Evolutionary conservation across 2,888 invertebrate genomes (phyloP), one percentile per base, ranked within the genome.

Genomic region (Octonoba sinensis): DNA sequence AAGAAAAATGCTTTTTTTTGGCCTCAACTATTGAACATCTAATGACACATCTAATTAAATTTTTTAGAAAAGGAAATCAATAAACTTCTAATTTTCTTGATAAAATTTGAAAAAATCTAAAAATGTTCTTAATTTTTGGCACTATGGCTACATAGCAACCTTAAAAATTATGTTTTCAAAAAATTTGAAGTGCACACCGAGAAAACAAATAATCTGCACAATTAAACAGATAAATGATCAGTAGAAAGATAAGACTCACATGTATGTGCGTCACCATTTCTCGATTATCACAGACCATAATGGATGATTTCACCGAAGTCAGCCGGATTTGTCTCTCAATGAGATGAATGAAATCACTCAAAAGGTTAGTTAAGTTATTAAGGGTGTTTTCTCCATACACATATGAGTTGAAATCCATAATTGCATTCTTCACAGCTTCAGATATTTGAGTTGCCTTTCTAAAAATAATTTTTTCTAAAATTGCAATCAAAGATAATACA

Each of bases 371-470:
- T 18, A 86, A 54, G 67, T 79, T 74, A 44, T 83, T 79, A 51
- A 86, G 64, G 44, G 82, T 66, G 16, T 82, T 66, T 59, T 75
- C 64, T 15, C 82, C 64, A 46, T 73, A 70, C 56, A 77, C 82
- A 20, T 85, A 65, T 18, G 76, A 67, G 15, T 56, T 62, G 18
- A 85, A 83, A 74, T 85, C 83, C 67, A 84, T 82, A 36, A 85
- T 81, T 76, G 86, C 70, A 71, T 75, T 79, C 24, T 82, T 66
- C 13, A 87, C 84, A 66, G 84, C 83, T 22, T 86, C 85, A 27
- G 87, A 84, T 20, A 87, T 79, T 44, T 78, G 76, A 54, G 76
- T 83, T 20, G 87, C 86, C 81, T 85, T 86, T 56, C 87, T 86
- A 75, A 36, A 71, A 74, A 36, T 13, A 65, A 15, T 51, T 44